Conservation (phyloP, 2,888 invertebrate species). For the Amaurobius ferox region DNA sequence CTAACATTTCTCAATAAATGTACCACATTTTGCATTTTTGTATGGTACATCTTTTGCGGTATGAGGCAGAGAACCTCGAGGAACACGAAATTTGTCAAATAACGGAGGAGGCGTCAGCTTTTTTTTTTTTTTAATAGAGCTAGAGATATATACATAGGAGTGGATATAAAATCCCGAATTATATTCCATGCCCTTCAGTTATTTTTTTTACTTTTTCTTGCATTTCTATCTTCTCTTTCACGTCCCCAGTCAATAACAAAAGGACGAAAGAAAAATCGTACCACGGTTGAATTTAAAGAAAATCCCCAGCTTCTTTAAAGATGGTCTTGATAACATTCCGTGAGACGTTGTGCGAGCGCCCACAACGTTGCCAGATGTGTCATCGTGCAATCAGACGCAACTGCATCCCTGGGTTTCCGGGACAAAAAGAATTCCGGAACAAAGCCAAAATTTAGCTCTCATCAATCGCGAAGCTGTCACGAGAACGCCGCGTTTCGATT, state of each 20-base stretch:
- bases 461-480: constrained; percentile 62
- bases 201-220: background rate
- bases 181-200: background rate
- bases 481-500: constrained; percentile 25
- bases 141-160: no score
- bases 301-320: background rate
- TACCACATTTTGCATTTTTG: no score
- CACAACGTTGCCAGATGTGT: constrained; percentile 54
- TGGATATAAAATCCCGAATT: background rate
- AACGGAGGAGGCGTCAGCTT: no score
- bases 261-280: no score
- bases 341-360: constrained; percentile 34
- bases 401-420: constrained; percentile 33
- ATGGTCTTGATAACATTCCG: constrained; percentile 51
- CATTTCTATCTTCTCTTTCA: background rate
- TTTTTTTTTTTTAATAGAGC: no score
- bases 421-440: constrained; percentile 55
- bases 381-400: constrained; percentile 45
- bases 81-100: no score
- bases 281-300: background rate
- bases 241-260: no score
- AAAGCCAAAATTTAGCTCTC: constrained; percentile 62
- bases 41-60: no score
- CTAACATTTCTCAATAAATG: no score
- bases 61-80: no score